A percentile compares a stretch with the other conserved stretches of the same genome.
Evolutionary conservation across 2,888 invertebrate genomes (phyloP).

Genomic region (Ochropacha duplaris): DNA sequence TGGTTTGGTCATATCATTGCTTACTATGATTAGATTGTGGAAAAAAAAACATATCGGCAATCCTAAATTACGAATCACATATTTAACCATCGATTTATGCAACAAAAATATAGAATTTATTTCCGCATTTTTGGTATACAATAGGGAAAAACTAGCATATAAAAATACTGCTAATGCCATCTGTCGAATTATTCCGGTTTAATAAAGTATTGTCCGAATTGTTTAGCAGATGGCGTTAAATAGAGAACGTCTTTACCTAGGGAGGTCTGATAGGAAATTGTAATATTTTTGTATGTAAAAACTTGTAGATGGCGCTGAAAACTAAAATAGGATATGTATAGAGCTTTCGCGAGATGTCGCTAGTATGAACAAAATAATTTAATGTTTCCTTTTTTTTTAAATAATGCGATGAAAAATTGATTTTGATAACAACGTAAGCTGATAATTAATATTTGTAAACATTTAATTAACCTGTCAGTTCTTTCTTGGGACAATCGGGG

Average conservation of each 20-base stretch:
- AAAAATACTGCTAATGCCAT: slow-evolving; percentile 1
- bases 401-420: too few relatives aligned
- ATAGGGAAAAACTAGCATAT: slow-evolving; percentile 1
- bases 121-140: too few relatives aligned
- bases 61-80: too few relatives aligned
- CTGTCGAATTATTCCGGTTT: not conserved
- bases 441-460: too few relatives aligned
- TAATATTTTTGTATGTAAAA: not conserved
- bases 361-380: not conserved
- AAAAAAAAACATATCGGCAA: too few relatives aligned
- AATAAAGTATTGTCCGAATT: not conserved
- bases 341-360: not conserved
- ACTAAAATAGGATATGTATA: not conserved
- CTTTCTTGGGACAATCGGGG: too few relatives aligned
- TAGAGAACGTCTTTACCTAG: not conserved
- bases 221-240: not conserved
- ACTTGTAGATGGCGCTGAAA: not conserved
- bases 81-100: too few relatives aligned
- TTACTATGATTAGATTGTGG: too few relatives aligned
- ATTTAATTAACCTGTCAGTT: too few relatives aligned
- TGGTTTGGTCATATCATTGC: too few relatives aligned
- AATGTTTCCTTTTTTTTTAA: not conserved
- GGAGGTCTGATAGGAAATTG: not conserved
- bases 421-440: too few relatives aligned
- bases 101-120: too few relatives aligned